Evolutionary conservation across 2,113 vertebrate species (phyloP), one percentile per base, ranked within the genome.

Genomic region (Cichladusa arquata): DNA sequence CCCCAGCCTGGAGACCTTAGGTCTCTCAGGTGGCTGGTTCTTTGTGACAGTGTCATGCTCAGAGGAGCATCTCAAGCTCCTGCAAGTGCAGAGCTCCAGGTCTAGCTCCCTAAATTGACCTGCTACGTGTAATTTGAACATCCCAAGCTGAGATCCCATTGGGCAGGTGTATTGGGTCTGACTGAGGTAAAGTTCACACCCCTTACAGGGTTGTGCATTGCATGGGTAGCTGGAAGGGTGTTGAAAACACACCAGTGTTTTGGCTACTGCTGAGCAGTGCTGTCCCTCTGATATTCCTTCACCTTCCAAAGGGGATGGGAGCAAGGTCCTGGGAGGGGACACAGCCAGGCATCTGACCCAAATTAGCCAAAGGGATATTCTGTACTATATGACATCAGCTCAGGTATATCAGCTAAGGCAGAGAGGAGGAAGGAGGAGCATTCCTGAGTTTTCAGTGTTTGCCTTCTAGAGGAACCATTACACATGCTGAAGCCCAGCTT

Each of bases 391-490:
- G 24, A 18, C 7, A 12, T 11, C 76, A 53, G 29, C 14, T 64
- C 36, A 64, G 76, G 40, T 19, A 28, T 4, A 29, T 8, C 18
- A 64, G 36, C 60, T 34, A 23, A 53, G 24, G 24, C 11, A 64
- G 36, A 64, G 18, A 29, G 24, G 36, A 53, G 36, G 31, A 13
- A 42, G 9, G 8, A 23, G 19, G 4, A 5, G 6, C 13, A 53
- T 42, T 64, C 3, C 8, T 28, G 76, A 53, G 6, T 44, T 53
- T 42, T 29, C 48, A 42, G 8, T 51, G 24, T 34, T 64, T 78
- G 36, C 47, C 18, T 20, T 78, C 36, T 1, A 1, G 11, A 51
- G 19, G 36, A 51, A 2, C 4, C 0, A 1, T 17, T 64, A 3
- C 4, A 0, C 1, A 4, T 42, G 36, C 31, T 42, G 47, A 64